phyloP scores from a whole-genome alignment of 2,888 invertebrate genomes.

The Chaetogeoica ovagalla region DNA sequence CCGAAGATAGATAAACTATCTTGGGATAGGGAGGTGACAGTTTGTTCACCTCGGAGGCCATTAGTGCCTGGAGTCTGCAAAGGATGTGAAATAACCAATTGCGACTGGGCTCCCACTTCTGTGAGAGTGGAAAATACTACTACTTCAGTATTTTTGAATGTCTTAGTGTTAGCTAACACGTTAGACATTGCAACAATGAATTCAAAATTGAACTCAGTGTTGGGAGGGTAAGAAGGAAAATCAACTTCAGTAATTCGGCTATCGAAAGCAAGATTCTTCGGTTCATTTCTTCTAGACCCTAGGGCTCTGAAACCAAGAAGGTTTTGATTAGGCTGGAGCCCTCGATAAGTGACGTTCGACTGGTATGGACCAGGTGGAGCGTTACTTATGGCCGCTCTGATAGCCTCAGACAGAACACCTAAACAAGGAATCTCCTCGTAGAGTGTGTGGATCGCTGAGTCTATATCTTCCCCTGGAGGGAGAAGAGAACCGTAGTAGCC shows the following conservation, averaged over 20 bases:
- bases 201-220: background rate
- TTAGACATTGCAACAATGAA: background rate
- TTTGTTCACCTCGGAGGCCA: background rate
- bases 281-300: background rate
- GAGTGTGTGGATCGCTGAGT: background rate
- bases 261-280: background rate
- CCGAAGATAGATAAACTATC: background rate
- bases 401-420: background rate
- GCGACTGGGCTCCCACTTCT: background rate
- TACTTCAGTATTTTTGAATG: background rate
- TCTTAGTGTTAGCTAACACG: background rate
- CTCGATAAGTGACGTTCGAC: background rate
- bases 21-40: background rate
- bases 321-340: background rate
- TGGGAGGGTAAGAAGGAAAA: background rate
- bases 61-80: background rate
- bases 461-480: background rate
- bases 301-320: background rate
- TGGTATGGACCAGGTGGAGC: background rate
- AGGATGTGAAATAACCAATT: background rate
- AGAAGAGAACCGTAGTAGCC: background rate
- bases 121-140: background rate
- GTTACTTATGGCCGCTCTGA: background rate
- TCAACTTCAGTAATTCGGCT: background rate
- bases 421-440: conserved; percentile 28